Evolutionary conservation across 2,797 vertebrate genomes (phyloP), one percentile per base, ranked within the genome.

Genomic region (Carapus acus): DNA sequence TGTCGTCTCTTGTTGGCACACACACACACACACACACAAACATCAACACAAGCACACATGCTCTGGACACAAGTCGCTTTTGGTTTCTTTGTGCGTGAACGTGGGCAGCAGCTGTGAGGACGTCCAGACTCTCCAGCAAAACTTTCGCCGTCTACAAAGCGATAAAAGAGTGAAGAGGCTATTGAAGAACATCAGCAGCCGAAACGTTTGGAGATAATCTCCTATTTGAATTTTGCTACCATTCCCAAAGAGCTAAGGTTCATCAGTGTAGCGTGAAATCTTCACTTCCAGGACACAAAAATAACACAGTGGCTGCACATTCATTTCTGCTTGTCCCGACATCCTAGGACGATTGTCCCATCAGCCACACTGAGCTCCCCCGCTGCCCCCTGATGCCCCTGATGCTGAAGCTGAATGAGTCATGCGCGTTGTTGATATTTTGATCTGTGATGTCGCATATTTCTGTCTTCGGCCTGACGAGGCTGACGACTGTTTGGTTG

Each of bases 381-480:
- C 37, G n/a, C 11, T 11, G 40, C 68, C 54, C 55, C 63, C 65
- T 68, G 57, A 49, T 65, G 62, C 36, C 54, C 50, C 2, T 24
- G 12, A 8, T 9, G 37, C 47, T 17, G 7, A 51, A 53, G 36
- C 33, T 38, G 23, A 27, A 68, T 76, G 54, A 62, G 69, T 80
- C 46, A 63, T 60, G 54, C 61, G 75, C 73, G 46, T 37, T 4
- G 59, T 7, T 40, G 65, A 54, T 69, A 77, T 74, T 80, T 76
- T 76, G 65, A 80, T 71, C 68, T 59, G 49, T 73, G 79, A 77
- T 69, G 12, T 43, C 59, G 69, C 63, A 65, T 27, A n/a, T 36
- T 9, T 13, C 31, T 54, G 34, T n/a, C 50, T 43, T 52, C 45
- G 21, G 23, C 14, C 66, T 65, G 31, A 48, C 60, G 64, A 57